Base-by-base conservation (phyloP, 2,113 vertebrate genomes). In the Echinops telfairi region DNA sequence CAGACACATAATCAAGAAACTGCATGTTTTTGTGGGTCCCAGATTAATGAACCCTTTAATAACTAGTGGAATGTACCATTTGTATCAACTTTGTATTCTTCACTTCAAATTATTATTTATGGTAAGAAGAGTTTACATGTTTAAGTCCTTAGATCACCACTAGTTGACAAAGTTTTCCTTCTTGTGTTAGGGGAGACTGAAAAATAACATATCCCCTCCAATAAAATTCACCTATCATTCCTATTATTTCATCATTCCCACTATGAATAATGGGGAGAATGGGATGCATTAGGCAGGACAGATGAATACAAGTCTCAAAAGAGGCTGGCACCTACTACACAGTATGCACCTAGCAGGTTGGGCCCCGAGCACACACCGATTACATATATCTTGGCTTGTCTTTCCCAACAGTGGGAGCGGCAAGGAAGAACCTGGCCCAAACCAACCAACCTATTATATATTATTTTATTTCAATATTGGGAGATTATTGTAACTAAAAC, bases 401-500 rank as follows among this genome's bases (percentile, higher is more conserved):
- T 64, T 43, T 29, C 31, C 9, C 64, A 87, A 73, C 23, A 60
- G 3, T 53, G 77, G 79, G 78, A n/a, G 53, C 80, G 20, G 79
- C 47, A 53, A 53, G 47, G 47, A 53, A 53, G 47, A 9, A 53
- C 47, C 47, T 53, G 47, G 47, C 47, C 47, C 47, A 53, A 53
- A 53, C 47, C 5, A 53, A 53, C 47, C 5, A 53, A 53, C 47
- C 9, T 53, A 14, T 53, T 53, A 53, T 53, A 53, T 53, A 53
- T 53, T 53, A 14, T 14, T 14, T 53, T 53, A 53, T 53, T 53
- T 53, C 47, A 53, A 53, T 75, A 38, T 81, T n/a, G 16, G 70
- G 7, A 57, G n/a, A 79, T 36, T 31, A n/a, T 86, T 70, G 47
- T 70, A 86, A 79, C 36, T 88, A 81, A 27, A 86, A 88, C 62